phyloP scores from a whole-genome alignment of 2,113 vertebrate genomes.

The Scophthalmus maximus region DNA sequence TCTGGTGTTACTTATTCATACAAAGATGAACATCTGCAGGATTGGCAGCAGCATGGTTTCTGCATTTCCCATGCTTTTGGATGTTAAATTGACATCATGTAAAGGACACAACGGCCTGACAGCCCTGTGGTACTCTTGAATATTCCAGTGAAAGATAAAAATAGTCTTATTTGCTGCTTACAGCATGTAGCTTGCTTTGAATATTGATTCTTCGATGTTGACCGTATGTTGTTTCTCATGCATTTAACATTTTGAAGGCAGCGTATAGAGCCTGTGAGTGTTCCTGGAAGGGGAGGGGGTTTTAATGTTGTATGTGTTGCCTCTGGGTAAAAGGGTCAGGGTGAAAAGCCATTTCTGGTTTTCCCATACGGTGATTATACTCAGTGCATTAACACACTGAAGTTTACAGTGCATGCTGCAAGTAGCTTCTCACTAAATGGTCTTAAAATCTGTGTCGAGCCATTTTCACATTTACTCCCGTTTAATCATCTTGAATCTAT shows the following conservation, averaged over 20 bases:
- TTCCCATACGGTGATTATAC: not conserved
- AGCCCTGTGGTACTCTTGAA: conserved; percentile 36
- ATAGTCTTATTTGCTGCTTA: conserved; percentile 46
- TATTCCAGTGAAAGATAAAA: conserved; percentile 57
- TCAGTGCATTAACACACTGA: not conserved
- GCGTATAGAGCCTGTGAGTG: conserved; percentile 13
- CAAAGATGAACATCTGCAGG: conserved; percentile 27
- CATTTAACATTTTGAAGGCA: conserved; percentile 55
- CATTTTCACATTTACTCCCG: not conserved
- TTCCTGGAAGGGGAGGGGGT: conserved; percentile 3
- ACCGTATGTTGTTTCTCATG: conserved; percentile 62
- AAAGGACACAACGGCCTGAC: conserved; percentile 21
- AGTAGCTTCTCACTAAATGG: not conserved
- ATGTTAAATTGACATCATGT: conserved; percentile 31
- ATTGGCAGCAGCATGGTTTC: conserved; percentile 67
- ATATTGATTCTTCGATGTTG: conserved; percentile 56
- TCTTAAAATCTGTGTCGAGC: not conserved
- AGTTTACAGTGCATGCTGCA: not conserved
- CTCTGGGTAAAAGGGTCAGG: conserved; percentile 8
- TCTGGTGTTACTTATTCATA: conserved; percentile 43
- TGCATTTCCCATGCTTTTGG: conserved; percentile 43
- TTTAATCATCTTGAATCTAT: not conserved
- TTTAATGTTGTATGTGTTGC: conserved; percentile 56
- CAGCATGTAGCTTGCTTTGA: conserved; percentile 50
- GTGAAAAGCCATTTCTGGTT: conserved; percentile 25